Conservation (phyloP, 2,888 invertebrate species). For the Belgica antarctica region DNA sequence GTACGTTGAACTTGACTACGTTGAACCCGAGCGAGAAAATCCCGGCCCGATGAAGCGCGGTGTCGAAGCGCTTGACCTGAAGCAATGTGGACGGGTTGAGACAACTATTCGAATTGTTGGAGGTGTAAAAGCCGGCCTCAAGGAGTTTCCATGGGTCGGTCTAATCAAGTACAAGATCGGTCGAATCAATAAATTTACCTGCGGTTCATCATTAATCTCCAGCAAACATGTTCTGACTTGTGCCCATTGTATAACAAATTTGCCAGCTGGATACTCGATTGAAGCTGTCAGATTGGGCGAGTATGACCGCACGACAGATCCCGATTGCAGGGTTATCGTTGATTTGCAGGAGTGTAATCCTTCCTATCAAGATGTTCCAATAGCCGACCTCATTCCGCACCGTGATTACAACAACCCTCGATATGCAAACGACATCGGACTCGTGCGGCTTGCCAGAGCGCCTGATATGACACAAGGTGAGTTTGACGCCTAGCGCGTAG, state of each 20-base stretch:
- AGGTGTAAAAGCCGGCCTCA: conserved; percentile 55
- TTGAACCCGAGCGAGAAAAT: background rate
- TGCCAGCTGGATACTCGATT: conserved; percentile 28
- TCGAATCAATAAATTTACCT: conserved; percentile 49
- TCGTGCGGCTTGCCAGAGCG: conserved; percentile 53
- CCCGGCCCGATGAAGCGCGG: background rate
- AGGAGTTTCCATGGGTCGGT: conserved; percentile 61
- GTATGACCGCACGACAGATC: conserved; percentile 50
- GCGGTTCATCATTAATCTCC: conserved; percentile 57
- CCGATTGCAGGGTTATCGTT: conserved; percentile 48
- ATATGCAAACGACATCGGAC: conserved; percentile 58
- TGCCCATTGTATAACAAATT: conserved; percentile 57
- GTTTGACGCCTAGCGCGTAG: background rate
- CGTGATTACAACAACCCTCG: conserved; percentile 51
- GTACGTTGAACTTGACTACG: conserved; percentile 1
- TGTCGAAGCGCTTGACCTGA: background rate
- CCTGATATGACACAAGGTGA: conserved; percentile 51
- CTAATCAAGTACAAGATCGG: conserved; percentile 54
- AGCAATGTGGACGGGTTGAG: conserved; percentile 53
- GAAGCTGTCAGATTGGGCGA: conserved; percentile 58
- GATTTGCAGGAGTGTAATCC: conserved; percentile 52
- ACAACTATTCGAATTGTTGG: conserved; percentile 54
- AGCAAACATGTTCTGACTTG: conserved; percentile 58
- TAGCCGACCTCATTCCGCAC: conserved; percentile 56
- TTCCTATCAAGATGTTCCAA: conserved; percentile 56